Conservation (phyloP, 2,113 vertebrate genomes). For the Dolichotis patagonum region DNA sequence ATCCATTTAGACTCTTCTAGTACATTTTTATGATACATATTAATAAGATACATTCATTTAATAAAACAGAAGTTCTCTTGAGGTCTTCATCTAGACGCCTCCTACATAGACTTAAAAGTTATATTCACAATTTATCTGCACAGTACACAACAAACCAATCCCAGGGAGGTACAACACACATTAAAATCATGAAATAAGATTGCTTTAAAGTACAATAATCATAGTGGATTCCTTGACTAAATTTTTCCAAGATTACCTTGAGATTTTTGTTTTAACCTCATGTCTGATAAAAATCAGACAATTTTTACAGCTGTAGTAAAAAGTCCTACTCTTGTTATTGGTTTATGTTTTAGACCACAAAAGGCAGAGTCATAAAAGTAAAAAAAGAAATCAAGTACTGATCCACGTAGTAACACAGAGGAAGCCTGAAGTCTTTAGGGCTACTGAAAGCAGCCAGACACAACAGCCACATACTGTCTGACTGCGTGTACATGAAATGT, state of each 20-base stretch:
- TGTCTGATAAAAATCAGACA: not conserved
- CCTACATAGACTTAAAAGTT: not conserved
- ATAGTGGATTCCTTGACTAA: not conserved
- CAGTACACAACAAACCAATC: not conserved
- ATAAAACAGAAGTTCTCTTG: not conserved
- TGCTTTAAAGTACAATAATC: not conserved
- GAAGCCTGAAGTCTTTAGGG: not conserved
- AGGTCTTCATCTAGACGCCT: not conserved
- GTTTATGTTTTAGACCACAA: not conserved
- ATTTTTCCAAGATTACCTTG: not conserved
- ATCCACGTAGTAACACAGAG: not conserved
- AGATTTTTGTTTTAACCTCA: constrained; percentile 18
- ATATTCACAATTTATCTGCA: not conserved
- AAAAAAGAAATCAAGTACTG: not conserved
- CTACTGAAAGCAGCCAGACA: not conserved
- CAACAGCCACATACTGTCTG: not conserved
- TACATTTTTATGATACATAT: not conserved
- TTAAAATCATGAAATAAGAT: not conserved
- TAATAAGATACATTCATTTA: not conserved
- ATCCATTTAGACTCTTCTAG: not conserved
- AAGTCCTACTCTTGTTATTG: not conserved
- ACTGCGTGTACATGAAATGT: not conserved
- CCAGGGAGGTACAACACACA: not conserved
- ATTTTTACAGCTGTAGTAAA: not conserved
- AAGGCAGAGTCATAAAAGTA: not conserved